A percentile compares a stretch with the other conserved stretches of the same genome.
phyloP scores from a whole-genome alignment of 2,888 invertebrate species.

The Disparrhopalites patrizii region DNA sequence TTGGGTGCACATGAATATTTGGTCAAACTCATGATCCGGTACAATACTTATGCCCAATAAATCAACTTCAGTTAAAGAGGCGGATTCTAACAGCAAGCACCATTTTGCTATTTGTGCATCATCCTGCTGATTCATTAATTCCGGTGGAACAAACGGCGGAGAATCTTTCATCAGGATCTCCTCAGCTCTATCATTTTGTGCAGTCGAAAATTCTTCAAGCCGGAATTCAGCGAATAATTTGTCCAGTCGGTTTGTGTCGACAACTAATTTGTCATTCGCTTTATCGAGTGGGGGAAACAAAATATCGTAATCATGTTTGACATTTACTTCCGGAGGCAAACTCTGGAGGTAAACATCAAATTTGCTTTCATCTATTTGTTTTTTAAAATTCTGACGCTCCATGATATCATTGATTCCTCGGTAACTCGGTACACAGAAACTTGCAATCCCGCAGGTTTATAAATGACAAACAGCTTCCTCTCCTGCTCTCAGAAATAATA shows the following conservation, averaged over 20 bases:
- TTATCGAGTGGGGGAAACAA: not conserved
- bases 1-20: not conserved
- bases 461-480: too few relatives aligned
- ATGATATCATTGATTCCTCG: not conserved
- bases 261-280: not conserved
- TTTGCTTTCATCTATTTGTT: not conserved
- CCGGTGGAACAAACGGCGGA: not conserved
- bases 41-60: not conserved
- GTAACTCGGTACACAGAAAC: too few relatives aligned
- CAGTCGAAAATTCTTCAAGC: not conserved
- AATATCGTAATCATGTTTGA: constrained; percentile 6
- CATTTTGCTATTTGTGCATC: not conserved
- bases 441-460: too few relatives aligned
- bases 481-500: too few relatives aligned
- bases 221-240: not conserved
- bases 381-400: not conserved
- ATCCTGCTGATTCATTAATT: not conserved
- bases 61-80: not conserved
- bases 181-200: not conserved
- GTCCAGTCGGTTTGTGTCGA: not conserved
- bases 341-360: not conserved
- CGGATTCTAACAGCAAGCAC: not conserved
- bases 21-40: not conserved
- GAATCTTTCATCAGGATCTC: not conserved
- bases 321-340: not conserved